phyloP scores from a whole-genome alignment of 2,113 vertebrate species.

The Lipophrys pholis region DNA sequence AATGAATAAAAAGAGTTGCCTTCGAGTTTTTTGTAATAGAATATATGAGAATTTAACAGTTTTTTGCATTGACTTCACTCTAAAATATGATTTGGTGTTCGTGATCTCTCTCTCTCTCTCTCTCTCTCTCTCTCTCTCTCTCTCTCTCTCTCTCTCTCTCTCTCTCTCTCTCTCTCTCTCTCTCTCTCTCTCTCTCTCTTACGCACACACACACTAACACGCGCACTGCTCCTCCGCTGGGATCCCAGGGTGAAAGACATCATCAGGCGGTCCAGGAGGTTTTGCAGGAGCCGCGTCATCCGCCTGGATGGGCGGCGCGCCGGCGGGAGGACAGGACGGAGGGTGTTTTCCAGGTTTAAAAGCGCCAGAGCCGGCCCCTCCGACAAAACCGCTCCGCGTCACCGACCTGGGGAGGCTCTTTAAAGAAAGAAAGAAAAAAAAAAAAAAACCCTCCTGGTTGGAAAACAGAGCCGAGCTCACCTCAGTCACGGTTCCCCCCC shows the following conservation, averaged over 20 bases:
- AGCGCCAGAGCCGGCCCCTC: slow-evolving; percentile 85
- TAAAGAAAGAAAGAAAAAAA: slow-evolving; percentile 52
- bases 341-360: slow-evolving; percentile 97
- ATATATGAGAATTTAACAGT: too few relatives aligned
- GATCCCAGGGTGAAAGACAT: slow-evolving; percentile 72
- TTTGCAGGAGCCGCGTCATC: slow-evolving; percentile 84
- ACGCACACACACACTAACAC: not conserved
- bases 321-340: slow-evolving; percentile 74
- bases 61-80: too few relatives aligned
- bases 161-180: too few relatives aligned
- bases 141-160: too few relatives aligned
- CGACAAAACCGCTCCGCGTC: slow-evolving; percentile 87
- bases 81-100: too few relatives aligned
- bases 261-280: slow-evolving; percentile 72
- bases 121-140: too few relatives aligned
- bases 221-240: slow-evolving; percentile 53
- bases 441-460: slow-evolving; percentile 68
- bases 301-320: slow-evolving; percentile 85
- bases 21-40: too few relatives aligned
- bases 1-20: too few relatives aligned
- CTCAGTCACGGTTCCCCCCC: slow-evolving; percentile 34
- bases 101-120: too few relatives aligned
- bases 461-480: slow-evolving; percentile 55
- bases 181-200: too few relatives aligned
- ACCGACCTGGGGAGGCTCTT: slow-evolving; percentile 83